Conservation (phyloP, 2,797 vertebrate species). For the Aplochiton taeniatus region DNA sequence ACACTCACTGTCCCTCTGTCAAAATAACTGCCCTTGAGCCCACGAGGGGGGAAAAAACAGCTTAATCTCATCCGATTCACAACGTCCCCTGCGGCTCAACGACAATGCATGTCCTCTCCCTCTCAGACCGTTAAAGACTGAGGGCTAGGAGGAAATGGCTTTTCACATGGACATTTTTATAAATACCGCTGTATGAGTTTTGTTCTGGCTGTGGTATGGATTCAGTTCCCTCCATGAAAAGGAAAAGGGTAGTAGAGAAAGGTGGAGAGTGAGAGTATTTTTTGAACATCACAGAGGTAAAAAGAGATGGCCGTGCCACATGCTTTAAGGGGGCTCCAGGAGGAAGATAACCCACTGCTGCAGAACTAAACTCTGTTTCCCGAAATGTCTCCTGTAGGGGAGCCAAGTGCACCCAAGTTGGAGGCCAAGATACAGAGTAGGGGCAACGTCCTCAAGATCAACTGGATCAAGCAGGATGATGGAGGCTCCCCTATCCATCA, state of each 20-base stretch:
- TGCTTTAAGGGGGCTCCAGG: background rate
- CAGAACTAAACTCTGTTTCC: conserved; percentile 34
- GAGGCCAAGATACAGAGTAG: conserved; percentile 80
- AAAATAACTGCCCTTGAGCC: background rate
- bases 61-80: background rate
- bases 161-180: too few relatives aligned
- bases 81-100: conserved; percentile 2
- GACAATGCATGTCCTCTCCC: background rate
- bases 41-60: background rate
- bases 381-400: conserved; percentile 81
- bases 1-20: conserved; percentile 1
- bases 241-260: too few relatives aligned
- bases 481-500: conserved; percentile 94
- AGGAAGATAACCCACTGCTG: background rate
- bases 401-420: conserved; percentile 92
- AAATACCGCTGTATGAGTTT: too few relatives aligned
- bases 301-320: background rate
- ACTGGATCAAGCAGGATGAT: conserved; percentile 94
- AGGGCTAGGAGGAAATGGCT: background rate
- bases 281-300: background rate
- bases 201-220: too few relatives aligned
- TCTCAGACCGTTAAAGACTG: background rate
- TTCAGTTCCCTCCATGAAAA: too few relatives aligned
- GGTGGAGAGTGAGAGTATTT: too few relatives aligned
- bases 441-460: conserved; percentile 88